phyloP scores from a whole-genome alignment of 1,140 invertebrate genomes.

The Drosophila sechellia region DNA sequence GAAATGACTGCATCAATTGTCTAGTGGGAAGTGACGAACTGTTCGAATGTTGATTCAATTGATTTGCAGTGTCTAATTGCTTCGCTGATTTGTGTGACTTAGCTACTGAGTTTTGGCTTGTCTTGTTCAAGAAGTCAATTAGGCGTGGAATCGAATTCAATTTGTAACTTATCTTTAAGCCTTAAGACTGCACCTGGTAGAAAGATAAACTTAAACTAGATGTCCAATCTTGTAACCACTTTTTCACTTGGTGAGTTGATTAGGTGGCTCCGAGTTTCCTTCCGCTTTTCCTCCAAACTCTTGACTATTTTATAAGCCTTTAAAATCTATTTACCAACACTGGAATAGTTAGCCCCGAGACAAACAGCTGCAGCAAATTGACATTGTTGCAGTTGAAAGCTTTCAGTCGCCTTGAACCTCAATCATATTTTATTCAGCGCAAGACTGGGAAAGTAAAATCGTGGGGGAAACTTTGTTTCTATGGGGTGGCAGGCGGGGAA shows the following conservation, averaged over 20 bases:
- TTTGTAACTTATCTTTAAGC: background rate
- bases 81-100: constrained; percentile 13
- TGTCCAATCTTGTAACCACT: background rate
- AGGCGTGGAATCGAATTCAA: background rate
- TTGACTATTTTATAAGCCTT: constrained; percentile 39
- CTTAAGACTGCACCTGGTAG: background rate
- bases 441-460: constrained; percentile 24
- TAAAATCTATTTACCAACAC: constrained; percentile 50
- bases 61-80: constrained; percentile 44
- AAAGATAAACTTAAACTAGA: background rate
- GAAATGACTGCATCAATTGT: constrained; percentile 14
- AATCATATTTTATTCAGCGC: constrained; percentile 59
- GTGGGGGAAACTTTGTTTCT: constrained; percentile 33
- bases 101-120: constrained; percentile 10
- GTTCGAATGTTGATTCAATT: constrained; percentile 39
- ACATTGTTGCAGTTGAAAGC: constrained; percentile 54
- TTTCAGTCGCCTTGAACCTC: constrained; percentile 45
- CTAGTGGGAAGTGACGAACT: constrained; percentile 21
- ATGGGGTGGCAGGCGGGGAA: background rate
- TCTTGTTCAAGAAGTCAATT: constrained; percentile 3
- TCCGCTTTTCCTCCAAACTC: constrained; percentile 8
- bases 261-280: constrained; percentile 7
- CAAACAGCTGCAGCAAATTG: constrained; percentile 39
- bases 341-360: constrained; percentile 33
- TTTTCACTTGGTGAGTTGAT: constrained; percentile 22